Percentiles rank a stretch among this genome's conserved stretches.
Conservation (phyloP, 2,797 vertebrate species). For the Cyprinella venusta region DNA sequence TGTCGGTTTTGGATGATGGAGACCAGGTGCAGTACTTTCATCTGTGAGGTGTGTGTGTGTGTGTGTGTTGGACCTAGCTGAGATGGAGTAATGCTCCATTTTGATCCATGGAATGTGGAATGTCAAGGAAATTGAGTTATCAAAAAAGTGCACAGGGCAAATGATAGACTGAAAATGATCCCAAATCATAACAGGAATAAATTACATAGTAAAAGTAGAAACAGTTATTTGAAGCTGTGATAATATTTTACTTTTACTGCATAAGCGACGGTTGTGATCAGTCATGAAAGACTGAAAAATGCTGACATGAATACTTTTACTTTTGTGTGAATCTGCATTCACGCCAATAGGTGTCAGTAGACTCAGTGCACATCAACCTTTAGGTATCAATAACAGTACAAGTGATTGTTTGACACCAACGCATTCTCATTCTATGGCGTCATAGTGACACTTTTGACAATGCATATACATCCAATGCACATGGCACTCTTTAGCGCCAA, state of each 20-base stretch:
- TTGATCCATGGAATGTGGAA: constrained; percentile 13
- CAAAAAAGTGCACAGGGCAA: constrained; percentile 9
- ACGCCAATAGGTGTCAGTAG: not conserved
- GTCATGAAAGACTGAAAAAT: no score
- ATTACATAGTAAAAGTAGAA: not conserved
- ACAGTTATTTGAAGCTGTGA: not conserved
- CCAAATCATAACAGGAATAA: not conserved
- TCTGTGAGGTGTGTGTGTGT: constrained; percentile 6
- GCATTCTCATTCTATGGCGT: no score
- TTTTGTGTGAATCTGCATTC: not conserved
- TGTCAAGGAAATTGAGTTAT: constrained; percentile 28
- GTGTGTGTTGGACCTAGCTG: not conserved
- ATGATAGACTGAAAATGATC: not conserved
- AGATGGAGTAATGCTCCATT: constrained; percentile 1
- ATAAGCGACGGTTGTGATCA: not conserved
- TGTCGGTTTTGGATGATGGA: constrained; percentile 75
- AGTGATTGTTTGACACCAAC: not conserved
- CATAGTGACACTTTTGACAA: no score
- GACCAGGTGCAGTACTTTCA: constrained; percentile 75
- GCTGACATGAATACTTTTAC: not conserved
- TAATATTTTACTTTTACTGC: not conserved
- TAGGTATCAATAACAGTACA: not conserved
- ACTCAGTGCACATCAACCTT: not conserved
- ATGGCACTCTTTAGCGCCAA: no score
- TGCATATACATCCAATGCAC: no score